Base-by-base conservation (phyloP, 2,888 invertebrate genomes). In the Nebria salina region DNA sequence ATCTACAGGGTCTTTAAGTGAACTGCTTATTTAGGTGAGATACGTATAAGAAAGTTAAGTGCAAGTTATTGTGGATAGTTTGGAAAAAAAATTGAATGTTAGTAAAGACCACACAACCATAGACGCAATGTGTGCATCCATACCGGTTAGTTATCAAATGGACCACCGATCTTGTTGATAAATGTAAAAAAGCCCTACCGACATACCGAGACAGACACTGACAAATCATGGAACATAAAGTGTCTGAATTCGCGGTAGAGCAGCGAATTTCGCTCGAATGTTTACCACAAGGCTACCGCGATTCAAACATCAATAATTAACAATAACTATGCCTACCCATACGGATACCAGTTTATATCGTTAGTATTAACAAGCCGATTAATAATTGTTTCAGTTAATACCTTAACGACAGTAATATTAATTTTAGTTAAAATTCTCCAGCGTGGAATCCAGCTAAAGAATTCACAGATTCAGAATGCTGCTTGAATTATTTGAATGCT, bases 91-190 rank as follows among this genome's bases (percentile, higher is more conserved):
- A 20, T 20, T 20, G 20, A 20, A 20, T 20, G 20, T 20, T 34
- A 34, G 34, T 34, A 34, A 34, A 34, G 34, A 34, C 34, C 34
- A 34, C 34, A 34, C 34, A 34, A 34, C 34, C 1, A 34, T 34
- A 34, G 34, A 34, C 34, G 34, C 34, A 20, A 20, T 34, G 34
- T 34, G 5, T 34, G 34, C 26, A 70, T 11, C 11, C 11, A 70
- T 70, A 70, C 70, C 26, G 70, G 54, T 54, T 66, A 72, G 78
- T 78, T 78, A 78, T 78, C 72, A 81, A 87, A 88, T 87, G 87
- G 86, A 88, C 88, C 88, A 88, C 88, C 88, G 86, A 85, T 86
- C 85, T 85, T 84, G 87, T 87, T 87, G 87, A 88, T 86, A 86
- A 87, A 88, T 88, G 85, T 84, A 85, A 87, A 87, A 87, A 87